phyloP scores from a whole-genome alignment of 2,888 invertebrate species.

The Sesia apiformis region DNA sequence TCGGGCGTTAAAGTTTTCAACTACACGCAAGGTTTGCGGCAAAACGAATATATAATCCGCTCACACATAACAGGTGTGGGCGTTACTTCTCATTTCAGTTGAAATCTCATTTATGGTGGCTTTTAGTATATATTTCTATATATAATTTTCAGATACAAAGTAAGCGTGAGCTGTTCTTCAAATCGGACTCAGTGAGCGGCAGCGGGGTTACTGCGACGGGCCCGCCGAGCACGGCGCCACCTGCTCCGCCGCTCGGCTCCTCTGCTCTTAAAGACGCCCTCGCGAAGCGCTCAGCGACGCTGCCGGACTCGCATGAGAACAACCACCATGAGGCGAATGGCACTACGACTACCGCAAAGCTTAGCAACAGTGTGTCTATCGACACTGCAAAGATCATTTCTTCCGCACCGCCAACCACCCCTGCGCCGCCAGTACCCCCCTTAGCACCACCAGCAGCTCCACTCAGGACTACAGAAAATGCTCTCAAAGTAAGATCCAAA shows the following conservation, averaged over 20 bases:
- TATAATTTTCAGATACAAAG: constrained; percentile 80
- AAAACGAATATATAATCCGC: background rate
- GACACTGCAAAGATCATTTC: constrained; percentile 52
- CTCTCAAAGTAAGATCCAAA: constrained; percentile 46
- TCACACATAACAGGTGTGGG: no score
- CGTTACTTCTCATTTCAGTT: background rate
- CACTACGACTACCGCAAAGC: constrained; percentile 36
- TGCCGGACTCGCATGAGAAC: constrained; percentile 58
- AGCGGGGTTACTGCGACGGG: constrained; percentile 60
- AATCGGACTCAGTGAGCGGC: constrained; percentile 76
- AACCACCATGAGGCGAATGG: constrained; percentile 70
- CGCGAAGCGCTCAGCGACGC: constrained; percentile 57
- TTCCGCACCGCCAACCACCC: constrained; percentile 59
- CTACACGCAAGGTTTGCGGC: background rate
- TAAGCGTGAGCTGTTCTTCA: constrained; percentile 92
- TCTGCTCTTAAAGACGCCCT: constrained; percentile 69
- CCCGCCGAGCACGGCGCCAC: constrained; percentile 53
- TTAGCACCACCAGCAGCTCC: constrained; percentile 43
- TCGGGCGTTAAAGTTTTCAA: constrained; percentile 4
- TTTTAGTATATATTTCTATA: constrained; percentile 2
- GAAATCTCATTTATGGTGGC: background rate
- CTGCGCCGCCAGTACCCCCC: constrained; percentile 58
- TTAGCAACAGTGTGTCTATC: constrained; percentile 58
- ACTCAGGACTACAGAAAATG: constrained; percentile 62
- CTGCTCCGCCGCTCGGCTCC: constrained; percentile 60